These are phyloP conservation scores for Rhinolophus ferrumequinum DNA, from an alignment of 2,113 vertebrate species.

Conservation along the genomic window DNA sequence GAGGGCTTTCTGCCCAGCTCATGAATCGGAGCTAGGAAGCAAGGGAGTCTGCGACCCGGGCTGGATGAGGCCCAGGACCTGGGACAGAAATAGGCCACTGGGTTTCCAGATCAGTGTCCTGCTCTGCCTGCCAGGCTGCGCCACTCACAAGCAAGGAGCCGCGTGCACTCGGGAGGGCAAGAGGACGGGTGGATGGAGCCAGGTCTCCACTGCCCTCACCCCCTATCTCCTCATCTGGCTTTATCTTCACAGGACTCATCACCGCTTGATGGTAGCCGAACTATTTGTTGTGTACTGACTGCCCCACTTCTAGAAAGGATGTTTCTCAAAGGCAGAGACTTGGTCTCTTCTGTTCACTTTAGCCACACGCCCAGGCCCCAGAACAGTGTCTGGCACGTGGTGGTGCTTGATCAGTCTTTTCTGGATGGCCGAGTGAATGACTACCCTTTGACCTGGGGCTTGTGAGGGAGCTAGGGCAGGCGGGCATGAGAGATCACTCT, in stretches of 20 bases:
- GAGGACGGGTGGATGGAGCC: background rate
- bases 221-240: background rate
- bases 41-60: background rate
- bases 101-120: conserved; percentile 60
- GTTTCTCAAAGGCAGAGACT: background rate
- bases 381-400: background rate
- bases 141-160: conserved; percentile 23
- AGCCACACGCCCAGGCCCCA: background rate
- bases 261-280: background rate
- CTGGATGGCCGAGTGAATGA: background rate
- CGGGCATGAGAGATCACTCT: background rate
- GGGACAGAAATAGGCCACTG: conserved; percentile 61
- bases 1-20: background rate
- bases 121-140: background rate
- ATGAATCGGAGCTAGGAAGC: background rate
- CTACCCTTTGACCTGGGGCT: background rate
- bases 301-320: background rate
- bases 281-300: background rate
- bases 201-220: background rate
- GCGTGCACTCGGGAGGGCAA: background rate
- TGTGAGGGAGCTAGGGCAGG: background rate
- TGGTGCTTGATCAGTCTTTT: background rate
- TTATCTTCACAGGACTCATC: background rate
- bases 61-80: background rate
- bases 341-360: background rate